Conservation (phyloP, 2,113 vertebrate genomes). For the Chloropsis hardwickii region DNA sequence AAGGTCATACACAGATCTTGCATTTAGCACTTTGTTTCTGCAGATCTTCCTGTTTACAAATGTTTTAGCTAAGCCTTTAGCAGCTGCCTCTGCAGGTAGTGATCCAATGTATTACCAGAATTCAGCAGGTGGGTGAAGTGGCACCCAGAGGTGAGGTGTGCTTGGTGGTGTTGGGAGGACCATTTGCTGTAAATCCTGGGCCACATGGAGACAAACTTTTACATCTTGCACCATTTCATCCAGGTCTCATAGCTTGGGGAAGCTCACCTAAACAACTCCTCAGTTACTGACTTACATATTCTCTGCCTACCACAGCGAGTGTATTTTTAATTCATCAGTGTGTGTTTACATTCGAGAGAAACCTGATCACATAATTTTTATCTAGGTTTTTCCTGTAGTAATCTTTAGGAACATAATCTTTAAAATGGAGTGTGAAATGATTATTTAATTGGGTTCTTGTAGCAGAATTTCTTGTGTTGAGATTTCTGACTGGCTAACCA, state of each 20-base stretch:
- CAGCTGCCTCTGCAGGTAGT: not conserved
- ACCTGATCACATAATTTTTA: not conserved
- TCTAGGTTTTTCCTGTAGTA: not conserved
- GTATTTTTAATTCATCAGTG: not conserved
- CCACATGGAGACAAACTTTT: fast-evolving
- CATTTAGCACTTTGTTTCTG: not conserved
- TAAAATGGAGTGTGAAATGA: slow-evolving; percentile 21
- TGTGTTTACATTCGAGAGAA: not conserved
- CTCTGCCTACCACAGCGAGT: not conserved
- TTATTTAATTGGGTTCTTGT: slow-evolving; percentile 44
- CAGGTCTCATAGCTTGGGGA: not conserved
- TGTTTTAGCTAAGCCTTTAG: slow-evolving; percentile 9
- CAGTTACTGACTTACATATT: not conserved
- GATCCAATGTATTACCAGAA: not conserved
- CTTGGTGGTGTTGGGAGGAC: not conserved
- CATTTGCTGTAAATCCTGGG: not conserved
- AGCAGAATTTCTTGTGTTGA: slow-evolving; percentile 2
- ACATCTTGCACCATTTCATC: not conserved
- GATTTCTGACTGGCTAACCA: slow-evolving; percentile 23
- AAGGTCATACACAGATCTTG: not conserved
- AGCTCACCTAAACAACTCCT: not conserved
- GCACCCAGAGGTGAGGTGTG: fast-evolving
- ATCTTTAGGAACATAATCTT: slow-evolving; percentile 18
- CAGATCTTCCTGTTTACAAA: not conserved
- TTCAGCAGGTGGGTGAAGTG: not conserved